These are phyloP conservation scores for Pseudorectes ferrugineus DNA, from an alignment of 2,113 vertebrate species.

Conservation along the genomic window DNA sequence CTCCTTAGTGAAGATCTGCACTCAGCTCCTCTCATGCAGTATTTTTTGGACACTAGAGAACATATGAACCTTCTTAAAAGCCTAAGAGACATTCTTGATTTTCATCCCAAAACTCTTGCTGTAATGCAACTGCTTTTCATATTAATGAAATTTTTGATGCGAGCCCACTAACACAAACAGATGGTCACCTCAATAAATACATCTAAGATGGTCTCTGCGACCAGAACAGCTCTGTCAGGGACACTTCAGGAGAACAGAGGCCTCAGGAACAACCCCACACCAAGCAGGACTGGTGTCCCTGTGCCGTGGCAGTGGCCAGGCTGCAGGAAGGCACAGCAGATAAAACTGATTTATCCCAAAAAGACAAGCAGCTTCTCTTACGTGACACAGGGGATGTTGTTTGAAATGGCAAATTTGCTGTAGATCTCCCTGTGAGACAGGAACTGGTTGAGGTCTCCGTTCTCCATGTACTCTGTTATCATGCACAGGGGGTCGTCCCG, in stretches of 20 bases:
- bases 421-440: slow-evolving; percentile 90
- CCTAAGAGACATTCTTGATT: background rate
- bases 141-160: background rate
- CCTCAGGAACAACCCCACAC: background rate
- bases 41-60: background rate
- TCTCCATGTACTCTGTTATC: slow-evolving; percentile 99
- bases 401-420: slow-evolving; percentile 86
- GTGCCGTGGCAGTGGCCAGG: background rate
- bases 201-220: background rate
- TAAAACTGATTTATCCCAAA: background rate
- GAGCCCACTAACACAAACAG: background rate
- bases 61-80: background rate
- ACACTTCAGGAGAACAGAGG: background rate
- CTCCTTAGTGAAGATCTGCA: background rate
- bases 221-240: background rate
- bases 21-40: background rate
- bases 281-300: accelerated
- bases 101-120: background rate
- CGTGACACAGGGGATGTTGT: slow-evolving; percentile 83
- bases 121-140: background rate
- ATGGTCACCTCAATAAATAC: background rate
- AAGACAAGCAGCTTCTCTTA: background rate
- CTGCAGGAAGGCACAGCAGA: background rate
- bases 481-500: slow-evolving; percentile 92
- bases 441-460: slow-evolving; percentile 98